Conservation (phyloP, 2,113 vertebrate species). For the Chinchilla lanigera region DNA sequence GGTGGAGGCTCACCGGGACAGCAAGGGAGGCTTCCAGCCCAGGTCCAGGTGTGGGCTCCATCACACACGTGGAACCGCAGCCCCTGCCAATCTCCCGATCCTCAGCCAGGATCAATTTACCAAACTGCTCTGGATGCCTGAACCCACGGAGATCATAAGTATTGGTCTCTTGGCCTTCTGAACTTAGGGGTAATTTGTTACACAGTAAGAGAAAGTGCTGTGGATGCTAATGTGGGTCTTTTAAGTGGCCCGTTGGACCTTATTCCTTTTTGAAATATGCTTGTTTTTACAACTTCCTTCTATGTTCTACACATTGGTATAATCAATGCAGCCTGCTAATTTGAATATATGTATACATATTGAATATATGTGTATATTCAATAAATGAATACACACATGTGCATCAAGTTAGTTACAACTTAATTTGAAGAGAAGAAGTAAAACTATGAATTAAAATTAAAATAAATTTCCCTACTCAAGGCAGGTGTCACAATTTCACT, state of each 20-base stretch:
- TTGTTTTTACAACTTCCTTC: not conserved
- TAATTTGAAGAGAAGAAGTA: not conserved
- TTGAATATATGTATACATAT: not conserved
- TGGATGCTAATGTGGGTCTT: not conserved
- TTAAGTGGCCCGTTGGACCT: not conserved
- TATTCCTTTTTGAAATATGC: not conserved
- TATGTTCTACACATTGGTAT: not conserved
- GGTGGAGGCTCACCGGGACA: not conserved
- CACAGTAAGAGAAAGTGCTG: not conserved
- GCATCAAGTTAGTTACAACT: not conserved
- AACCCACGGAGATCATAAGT: fast-evolving
- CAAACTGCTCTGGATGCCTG: not conserved
- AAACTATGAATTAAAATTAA: slow-evolving; percentile 21
- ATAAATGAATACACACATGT: not conserved
- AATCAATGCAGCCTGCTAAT: not conserved
- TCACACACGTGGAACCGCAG: too few species aligned
- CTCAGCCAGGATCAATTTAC: too few species aligned
- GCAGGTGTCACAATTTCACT: not conserved
- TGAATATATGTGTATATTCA: too few species aligned
- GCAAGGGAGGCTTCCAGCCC: not conserved
- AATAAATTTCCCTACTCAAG: not conserved
- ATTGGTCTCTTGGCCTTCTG: not conserved
- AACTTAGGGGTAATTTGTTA: not conserved
- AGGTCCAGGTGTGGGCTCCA: fast-evolving
- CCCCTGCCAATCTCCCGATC: not conserved